A percentile compares a stretch with the other conserved stretches of the same genome.
phyloP scores from a whole-genome alignment of 2,888 invertebrate species.

The Lycocerus yunnanus region DNA sequence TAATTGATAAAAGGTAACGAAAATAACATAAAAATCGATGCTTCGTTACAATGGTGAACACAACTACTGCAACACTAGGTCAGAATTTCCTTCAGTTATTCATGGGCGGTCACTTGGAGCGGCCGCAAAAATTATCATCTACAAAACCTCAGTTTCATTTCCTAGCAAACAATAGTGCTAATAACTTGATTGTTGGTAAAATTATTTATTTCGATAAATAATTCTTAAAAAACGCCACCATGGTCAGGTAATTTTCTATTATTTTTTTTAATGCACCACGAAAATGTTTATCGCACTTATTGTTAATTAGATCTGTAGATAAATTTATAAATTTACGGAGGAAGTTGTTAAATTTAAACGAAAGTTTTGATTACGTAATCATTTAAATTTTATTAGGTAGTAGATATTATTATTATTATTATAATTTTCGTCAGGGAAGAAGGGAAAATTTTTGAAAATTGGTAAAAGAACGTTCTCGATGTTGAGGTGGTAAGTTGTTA shows the following conservation, averaged over 20 bases:
- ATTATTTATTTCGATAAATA: not conserved
- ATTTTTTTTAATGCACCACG: not conserved
- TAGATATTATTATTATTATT: no score
- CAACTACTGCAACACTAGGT: constrained; percentile 6
- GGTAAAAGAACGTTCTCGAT: no score
- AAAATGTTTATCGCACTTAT: not conserved
- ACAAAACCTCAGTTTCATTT: not conserved
- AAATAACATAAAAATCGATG: not conserved
- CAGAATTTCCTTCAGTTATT: constrained; percentile 26
- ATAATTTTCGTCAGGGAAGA: no score
- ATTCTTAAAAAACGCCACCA: not conserved
- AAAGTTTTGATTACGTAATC: not conserved
- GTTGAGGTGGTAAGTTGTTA: no score
- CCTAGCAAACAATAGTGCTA: not conserved
- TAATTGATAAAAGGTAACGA: not conserved
- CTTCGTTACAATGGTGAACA: constrained; percentile 17
- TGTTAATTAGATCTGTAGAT: not conserved
- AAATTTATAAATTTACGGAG: not conserved
- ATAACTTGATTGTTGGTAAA: not conserved
- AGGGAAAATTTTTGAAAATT: no score
- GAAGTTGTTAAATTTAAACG: not conserved
- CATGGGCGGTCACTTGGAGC: constrained; percentile 20
- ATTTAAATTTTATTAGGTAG: not conserved
- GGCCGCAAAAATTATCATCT: constrained; percentile 3
- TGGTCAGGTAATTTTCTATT: not conserved